A percentile compares a stretch with the other conserved stretches of the same genome.
phyloP scores from a whole-genome alignment of 2,888 invertebrate genomes.

The Maniola hyperantus region DNA sequence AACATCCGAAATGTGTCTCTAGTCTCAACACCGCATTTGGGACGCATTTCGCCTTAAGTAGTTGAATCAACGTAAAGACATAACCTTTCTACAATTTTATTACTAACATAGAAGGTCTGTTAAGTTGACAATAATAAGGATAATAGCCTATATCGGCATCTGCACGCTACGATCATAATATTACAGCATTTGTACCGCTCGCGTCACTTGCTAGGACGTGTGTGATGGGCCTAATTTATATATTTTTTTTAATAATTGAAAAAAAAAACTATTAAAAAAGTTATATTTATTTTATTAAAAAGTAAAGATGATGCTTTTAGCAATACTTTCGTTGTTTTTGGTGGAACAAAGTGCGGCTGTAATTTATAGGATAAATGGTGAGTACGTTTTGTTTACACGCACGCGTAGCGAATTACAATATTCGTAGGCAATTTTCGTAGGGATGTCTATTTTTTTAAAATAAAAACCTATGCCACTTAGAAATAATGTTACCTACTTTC shows the following conservation, averaged over 20 bases:
- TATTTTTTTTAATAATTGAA: not conserved
- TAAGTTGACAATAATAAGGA: conserved; percentile 23
- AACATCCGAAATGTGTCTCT: too few relatives aligned
- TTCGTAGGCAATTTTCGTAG: too few relatives aligned
- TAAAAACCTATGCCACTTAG: too few relatives aligned
- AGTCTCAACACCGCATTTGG: too few relatives aligned
- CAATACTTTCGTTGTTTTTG: conserved; percentile 26
- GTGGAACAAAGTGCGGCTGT: conserved; percentile 42
- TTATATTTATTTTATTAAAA: not conserved
- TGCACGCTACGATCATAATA: not conserved
- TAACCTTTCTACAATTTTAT: conserved; percentile 19
- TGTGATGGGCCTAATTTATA: not conserved
- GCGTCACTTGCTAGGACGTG: conserved; percentile 18
- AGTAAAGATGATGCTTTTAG: not conserved
- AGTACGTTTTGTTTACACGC: conserved; percentile 39
- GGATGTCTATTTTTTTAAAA: too few relatives aligned
- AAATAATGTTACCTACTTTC: too few relatives aligned
- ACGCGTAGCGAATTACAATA: too few relatives aligned
- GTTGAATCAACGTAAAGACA: not conserved
- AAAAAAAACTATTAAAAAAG: too few relatives aligned
- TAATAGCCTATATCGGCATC: conserved; percentile 14
- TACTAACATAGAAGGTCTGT: conserved; percentile 9
- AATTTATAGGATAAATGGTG: conserved; percentile 51
- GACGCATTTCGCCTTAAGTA: too few relatives aligned
- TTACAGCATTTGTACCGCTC: conserved; percentile 5